Base-by-base conservation (phyloP, 2,797 vertebrate genomes). In the Toxotes lorentzi region DNA sequence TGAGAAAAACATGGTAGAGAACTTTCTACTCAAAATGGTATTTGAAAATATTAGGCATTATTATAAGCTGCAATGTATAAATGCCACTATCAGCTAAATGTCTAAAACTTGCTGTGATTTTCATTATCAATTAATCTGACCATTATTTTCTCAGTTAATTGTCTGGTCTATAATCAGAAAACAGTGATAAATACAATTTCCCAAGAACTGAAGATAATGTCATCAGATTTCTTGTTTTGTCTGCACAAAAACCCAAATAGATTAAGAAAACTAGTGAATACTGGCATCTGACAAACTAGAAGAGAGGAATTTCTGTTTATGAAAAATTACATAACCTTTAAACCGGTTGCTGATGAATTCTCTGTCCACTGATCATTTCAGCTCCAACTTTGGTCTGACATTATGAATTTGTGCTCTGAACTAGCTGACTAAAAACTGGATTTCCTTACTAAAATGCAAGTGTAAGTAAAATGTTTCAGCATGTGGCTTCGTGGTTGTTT, bases 31-130 rank as follows among this genome's bases (percentile, higher is more conserved):
- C 0, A 51, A 51, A 30, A 40, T 62, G 1, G 3, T 24, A 48
- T 48, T 72, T 41, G 9, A 41, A 71, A 70, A 64, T 45, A 7
- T 38, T n/a, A 9, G 34, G n/a, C 27, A 58, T 48, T 19, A 57
- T 34, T 32, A 56, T 11, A 21, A 59, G 11, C 21, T 51, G 5
- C n/a, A 45, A 19, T 0, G 0, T 17, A 19, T 16, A 60, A 47
- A 41, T 41, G n/a, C 30, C 41, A 47, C 5, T 27, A 38, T 56
- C 4, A 43, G 13, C 24, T 34, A 4, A 30, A 54, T 27, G 38
- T 57, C 8, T 14, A n/a, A 41, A 3, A 27, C 4, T 8, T 70
- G 21, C 19, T 65, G 45, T 27, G 4, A 50, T 34, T 38, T 69
- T 43, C 3, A n/a, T 21, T 17, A 34, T 41, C 23, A 12, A 16